These are phyloP conservation scores for Damaliscus lunatus DNA, from an alignment of 2,113 vertebrate genomes.

Conservation along the genomic window DNA sequence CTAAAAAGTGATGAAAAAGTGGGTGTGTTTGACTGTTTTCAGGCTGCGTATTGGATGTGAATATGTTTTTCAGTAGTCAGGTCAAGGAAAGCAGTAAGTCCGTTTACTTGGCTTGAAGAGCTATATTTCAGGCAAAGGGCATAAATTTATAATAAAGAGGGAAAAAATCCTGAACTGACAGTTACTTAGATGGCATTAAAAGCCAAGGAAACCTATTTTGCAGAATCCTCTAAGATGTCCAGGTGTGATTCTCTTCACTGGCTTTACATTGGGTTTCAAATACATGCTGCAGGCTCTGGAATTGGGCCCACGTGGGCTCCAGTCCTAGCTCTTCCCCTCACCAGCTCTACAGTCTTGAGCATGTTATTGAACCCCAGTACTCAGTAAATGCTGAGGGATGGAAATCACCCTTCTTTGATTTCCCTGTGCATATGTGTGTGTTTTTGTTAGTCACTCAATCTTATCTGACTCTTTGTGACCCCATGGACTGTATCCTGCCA, in stretches of 20 bases:
- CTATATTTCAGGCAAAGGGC: slow-evolving; percentile 33
- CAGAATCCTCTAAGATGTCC: not conserved
- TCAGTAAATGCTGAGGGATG: not conserved
- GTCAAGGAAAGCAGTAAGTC: slow-evolving; percentile 6
- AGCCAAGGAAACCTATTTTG: not conserved
- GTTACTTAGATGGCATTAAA: not conserved
- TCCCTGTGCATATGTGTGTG: not conserved
- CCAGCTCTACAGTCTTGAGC: not conserved
- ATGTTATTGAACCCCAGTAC: not conserved
- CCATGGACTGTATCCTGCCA: not conserved
- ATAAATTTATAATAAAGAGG: slow-evolving; percentile 19
- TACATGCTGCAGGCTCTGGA: not conserved
- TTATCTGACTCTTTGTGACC: not conserved
- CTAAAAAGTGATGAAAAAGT: not conserved
- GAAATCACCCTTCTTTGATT: not conserved
- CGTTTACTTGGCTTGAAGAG: slow-evolving; percentile 14
- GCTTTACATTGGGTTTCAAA: not conserved
- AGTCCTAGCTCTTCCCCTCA: not conserved
- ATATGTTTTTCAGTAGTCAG: not conserved
- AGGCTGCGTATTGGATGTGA: not conserved
- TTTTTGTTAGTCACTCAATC: not conserved
- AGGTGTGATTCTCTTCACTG: not conserved
- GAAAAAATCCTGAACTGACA: not conserved
- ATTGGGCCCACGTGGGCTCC: not conserved
- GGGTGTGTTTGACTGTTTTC: not conserved